Conservation (phyloP, 2,797 vertebrate genomes). For the Dendrocincla tyrannina region DNA sequence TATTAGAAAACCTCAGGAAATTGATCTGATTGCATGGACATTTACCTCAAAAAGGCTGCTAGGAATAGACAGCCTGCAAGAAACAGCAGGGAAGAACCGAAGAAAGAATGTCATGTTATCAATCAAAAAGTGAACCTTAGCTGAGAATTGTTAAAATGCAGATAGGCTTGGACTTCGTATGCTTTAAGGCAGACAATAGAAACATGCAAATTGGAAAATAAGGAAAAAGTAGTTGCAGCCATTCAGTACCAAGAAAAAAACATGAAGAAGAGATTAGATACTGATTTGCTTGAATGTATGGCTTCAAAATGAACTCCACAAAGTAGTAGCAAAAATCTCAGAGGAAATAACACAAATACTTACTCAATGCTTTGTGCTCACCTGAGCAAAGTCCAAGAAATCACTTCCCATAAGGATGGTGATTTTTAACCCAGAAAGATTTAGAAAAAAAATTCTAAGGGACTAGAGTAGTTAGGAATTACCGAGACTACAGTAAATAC, state of each 20-base stretch:
- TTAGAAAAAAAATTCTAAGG: background rate
- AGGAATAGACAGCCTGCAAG: background rate
- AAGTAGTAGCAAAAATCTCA: background rate
- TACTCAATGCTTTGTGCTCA: background rate
- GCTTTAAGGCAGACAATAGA: background rate
- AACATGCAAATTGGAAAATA: background rate
- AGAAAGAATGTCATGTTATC: background rate
- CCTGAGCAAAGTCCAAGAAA: background rate
- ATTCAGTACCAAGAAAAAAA: background rate
- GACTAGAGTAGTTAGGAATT: background rate
- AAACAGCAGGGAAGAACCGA: background rate
- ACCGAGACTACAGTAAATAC: background rate
- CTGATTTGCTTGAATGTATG: background rate
- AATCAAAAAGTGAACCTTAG: background rate
- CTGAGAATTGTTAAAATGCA: background rate
- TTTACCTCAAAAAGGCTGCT: background rate
- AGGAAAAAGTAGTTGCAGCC: background rate
- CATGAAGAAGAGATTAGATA: background rate
- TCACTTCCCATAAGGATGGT: background rate
- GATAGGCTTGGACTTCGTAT: background rate
- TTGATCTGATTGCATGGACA: background rate
- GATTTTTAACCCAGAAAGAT: background rate
- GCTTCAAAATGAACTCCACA: background rate
- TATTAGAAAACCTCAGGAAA: background rate
- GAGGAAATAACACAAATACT: background rate